A percentile compares a stretch with the other conserved stretches of the same genome.
Conservation (phyloP, 53 echinoderm and acorn worm species). For the Paelopatides confundens region DNA sequence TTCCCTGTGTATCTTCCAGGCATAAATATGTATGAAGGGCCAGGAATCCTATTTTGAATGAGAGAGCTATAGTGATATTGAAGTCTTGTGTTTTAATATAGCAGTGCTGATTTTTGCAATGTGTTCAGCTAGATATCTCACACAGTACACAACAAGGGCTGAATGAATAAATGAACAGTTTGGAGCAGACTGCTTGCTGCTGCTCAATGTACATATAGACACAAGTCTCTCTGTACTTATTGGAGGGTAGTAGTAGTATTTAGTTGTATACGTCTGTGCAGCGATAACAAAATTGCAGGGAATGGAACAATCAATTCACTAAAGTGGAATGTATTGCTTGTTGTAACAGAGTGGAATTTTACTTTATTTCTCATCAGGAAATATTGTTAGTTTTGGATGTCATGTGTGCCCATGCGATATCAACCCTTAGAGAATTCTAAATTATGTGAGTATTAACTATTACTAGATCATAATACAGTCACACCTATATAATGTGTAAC, state of each 20-base stretch:
- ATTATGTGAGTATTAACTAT: conserved; percentile 35
- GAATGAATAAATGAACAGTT: conserved; percentile 11
- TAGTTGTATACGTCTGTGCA: not conserved
- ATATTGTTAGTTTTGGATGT: not conserved
- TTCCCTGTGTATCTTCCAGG: conserved; percentile 40
- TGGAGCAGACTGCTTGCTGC: not conserved
- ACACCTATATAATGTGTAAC: not conserved
- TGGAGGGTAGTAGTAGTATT: not conserved
- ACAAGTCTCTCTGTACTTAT: not conserved
- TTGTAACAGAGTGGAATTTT: not conserved
- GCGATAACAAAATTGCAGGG: not conserved
- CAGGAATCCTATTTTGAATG: conserved; percentile 39
- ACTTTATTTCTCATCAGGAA: not conserved
- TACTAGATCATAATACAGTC: not conserved
- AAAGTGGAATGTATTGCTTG: not conserved
- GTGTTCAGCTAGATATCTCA: not conserved
- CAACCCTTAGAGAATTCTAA: conserved; percentile 1
- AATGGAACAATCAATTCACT: not conserved
- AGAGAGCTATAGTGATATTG: conserved; percentile 8
- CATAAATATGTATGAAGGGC: conserved; percentile 55
- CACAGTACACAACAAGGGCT: conserved; percentile 1
- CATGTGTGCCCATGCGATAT: not conserved
- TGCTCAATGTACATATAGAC: conserved; percentile 12
- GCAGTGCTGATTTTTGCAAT: not conserved
- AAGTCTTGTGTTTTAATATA: not conserved